Evolutionary conservation across 2,797 vertebrate species (phyloP).

Genomic region (Pseudomugil tenellus): DNA sequence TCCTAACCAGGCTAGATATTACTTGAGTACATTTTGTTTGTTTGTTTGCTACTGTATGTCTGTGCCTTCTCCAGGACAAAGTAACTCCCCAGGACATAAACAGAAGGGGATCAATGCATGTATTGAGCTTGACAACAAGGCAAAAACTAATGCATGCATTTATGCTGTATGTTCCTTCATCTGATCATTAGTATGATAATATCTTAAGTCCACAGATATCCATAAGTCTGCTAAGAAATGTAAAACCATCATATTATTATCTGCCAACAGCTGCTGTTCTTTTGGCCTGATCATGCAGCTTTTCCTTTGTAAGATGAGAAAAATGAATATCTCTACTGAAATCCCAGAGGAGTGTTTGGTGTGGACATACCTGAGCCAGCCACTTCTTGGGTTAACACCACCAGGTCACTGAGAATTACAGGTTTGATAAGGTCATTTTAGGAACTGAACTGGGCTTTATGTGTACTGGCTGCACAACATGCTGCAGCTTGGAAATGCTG

Average conservation of each 20-base stretch:
- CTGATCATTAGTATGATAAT: not conserved
- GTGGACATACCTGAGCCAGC: slow-evolving; percentile 18
- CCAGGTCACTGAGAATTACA: slow-evolving; percentile 10
- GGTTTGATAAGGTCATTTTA: not conserved
- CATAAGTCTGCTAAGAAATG: too few species aligned
- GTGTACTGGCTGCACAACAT: not conserved
- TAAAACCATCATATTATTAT: too few species aligned
- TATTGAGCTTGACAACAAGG: not conserved
- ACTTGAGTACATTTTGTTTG: too few species aligned
- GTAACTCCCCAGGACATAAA: not conserved
- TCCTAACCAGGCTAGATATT: not conserved
- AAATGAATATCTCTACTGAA: not conserved
- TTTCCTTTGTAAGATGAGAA: too few species aligned
- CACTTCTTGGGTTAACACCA: slow-evolving; percentile 11
- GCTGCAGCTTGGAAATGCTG: not conserved
- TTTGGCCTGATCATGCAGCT: not conserved
- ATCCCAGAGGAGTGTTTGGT: slow-evolving; percentile 1
- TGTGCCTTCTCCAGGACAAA: not conserved
- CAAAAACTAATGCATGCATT: not conserved
- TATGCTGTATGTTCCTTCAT: not conserved
- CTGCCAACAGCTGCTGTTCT: not conserved
- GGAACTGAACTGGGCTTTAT: slow-evolving; percentile 6
- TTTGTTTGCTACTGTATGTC: not conserved
- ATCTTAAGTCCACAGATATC: not conserved
- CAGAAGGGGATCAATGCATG: not conserved